Conservation (phyloP, 2,113 vertebrate genomes). For the Agelaius phoeniceus region DNA sequence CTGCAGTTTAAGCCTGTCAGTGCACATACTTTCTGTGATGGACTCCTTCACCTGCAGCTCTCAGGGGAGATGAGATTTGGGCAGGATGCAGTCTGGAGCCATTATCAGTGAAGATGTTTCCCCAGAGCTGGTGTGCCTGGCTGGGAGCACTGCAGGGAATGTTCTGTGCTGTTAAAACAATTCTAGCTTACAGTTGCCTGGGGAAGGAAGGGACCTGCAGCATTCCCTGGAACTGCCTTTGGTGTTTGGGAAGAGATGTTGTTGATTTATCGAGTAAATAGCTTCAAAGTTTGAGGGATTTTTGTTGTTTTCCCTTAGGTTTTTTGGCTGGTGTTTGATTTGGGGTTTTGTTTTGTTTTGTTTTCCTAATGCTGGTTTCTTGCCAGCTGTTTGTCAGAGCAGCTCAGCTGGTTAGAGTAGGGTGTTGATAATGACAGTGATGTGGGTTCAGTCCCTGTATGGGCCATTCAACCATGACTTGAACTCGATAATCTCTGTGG, state of each 20-base stretch:
- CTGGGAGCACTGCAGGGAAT: not conserved
- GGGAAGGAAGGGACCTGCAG: not conserved
- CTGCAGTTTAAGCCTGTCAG: not conserved
- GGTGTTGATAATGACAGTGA: not conserved
- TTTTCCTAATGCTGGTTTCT: not conserved
- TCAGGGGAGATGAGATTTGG: not conserved
- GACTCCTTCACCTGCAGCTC: not conserved
- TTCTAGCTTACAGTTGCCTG: not conserved
- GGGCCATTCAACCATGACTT: not conserved
- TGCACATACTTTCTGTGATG: not conserved
- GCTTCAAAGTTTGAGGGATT: not conserved
- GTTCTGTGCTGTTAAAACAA: rapidly evolving
- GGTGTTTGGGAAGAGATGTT: not conserved
- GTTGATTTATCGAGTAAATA: not conserved
- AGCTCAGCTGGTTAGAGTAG: not conserved
- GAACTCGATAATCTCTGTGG: not conserved
- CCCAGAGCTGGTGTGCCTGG: not conserved
- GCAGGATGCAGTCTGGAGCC: not conserved
- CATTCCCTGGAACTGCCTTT: not conserved
- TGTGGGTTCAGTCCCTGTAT: not conserved
- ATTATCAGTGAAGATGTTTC: not conserved
- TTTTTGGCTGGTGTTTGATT: not conserved
- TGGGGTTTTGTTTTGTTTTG: not conserved
- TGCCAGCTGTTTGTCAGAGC: not conserved
- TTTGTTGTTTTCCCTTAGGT: not conserved